These are phyloP conservation scores for Teleogryllus oceanicus DNA, from an alignment of 2,888 invertebrate species.

Conservation along the genomic window DNA sequence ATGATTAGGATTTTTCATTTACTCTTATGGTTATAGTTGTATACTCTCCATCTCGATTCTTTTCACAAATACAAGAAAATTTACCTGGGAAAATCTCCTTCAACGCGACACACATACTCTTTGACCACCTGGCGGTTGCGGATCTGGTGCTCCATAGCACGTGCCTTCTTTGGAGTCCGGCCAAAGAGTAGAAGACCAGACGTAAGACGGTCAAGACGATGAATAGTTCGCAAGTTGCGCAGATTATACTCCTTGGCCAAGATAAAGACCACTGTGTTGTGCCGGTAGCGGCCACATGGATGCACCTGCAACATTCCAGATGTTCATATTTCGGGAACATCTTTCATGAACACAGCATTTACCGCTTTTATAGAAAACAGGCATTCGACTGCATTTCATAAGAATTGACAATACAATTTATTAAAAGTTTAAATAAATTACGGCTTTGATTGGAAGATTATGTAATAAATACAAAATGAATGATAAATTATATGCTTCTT, in stretches of 20 bases:
- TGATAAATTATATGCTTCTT: too few relatives aligned
- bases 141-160: conserved; percentile 94
- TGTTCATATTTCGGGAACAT: too few relatives aligned
- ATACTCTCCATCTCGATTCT: conserved; percentile 60
- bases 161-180: conserved; percentile 86
- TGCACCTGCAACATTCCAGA: conserved; percentile 68
- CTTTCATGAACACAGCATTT: too few relatives aligned
- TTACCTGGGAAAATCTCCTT: conserved; percentile 90
- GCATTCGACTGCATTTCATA: too few relatives aligned
- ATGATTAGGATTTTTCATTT: too few relatives aligned
- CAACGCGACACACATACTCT: conserved; percentile 92
- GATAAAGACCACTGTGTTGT: conserved; percentile 95
- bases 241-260: conserved; percentile 93
- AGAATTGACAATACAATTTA: too few relatives aligned
- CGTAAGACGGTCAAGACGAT: conserved; percentile 93
- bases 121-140: conserved; percentile 87
- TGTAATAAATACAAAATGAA: too few relatives aligned
- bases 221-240: conserved; percentile 89
- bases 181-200: conserved; percentile 92
- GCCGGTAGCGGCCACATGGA: conserved; percentile 95
- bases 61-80: conserved; percentile 59
- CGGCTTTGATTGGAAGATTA: too few relatives aligned
- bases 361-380: too few relatives aligned
- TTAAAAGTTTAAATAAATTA: too few relatives aligned
- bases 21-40: too few relatives aligned